phyloP scores from a whole-genome alignment of 2,888 invertebrate species.

The Aspidapion aeneum region DNA sequence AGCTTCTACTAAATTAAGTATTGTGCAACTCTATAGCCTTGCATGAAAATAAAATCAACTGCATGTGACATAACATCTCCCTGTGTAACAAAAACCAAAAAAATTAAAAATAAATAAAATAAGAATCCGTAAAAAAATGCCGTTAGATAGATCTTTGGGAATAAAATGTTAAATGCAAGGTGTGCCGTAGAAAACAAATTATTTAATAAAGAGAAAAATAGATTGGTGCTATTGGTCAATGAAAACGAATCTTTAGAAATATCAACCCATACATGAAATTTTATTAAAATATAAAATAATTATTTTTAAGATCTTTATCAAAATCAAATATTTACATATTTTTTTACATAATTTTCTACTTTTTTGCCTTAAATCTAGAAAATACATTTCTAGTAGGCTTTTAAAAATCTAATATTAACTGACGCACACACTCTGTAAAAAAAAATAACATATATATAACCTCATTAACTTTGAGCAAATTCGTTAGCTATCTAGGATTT shows the following conservation, averaged over 20 bases:
- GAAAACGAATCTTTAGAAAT: conserved; percentile 8
- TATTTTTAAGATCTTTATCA: no score
- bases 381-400: no score
- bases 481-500: no score
- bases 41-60: conserved; percentile 5
- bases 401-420: no score
- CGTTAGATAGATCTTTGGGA: conserved; percentile 25
- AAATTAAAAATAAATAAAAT: conserved; percentile 26
- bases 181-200: conserved; percentile 64
- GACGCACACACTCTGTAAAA: no score
- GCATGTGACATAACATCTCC: conserved; percentile 7
- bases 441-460: no score
- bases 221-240: conserved; percentile 48
- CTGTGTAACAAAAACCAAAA: conserved; percentile 22
- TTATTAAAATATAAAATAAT: no score
- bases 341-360: no score
- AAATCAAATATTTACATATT: no score
- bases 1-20: not conserved
- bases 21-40: not conserved
- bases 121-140: conserved; percentile 31
- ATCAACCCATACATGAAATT: no score
- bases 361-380: no score
- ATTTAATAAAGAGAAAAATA: conserved; percentile 47
- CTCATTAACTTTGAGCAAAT: no score
- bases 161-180: conserved; percentile 44